These are phyloP conservation scores for Orthonyx spaldingii DNA, from an alignment of 2,113 vertebrate genomes.

Conservation along the genomic window DNA sequence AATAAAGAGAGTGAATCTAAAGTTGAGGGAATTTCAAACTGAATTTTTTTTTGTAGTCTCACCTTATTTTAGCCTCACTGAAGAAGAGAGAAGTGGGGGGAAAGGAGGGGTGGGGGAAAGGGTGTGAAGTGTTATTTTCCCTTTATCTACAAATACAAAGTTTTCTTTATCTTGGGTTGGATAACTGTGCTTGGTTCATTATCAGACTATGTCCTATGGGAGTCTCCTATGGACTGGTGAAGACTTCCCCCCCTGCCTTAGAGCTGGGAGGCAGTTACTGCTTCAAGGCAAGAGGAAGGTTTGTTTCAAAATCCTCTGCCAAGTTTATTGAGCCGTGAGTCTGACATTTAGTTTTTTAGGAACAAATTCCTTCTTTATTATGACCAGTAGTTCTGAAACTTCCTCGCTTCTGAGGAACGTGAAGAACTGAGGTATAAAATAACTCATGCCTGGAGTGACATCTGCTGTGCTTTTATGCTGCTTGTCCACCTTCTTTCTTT, in stretches of 20 bases:
- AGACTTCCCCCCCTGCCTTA: not conserved
- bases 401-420: not conserved
- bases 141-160: not conserved
- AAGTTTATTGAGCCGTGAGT: not conserved
- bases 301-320: not conserved
- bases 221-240: not conserved
- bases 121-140: not conserved
- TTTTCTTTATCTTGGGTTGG: not conserved
- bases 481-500: not conserved
- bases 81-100: not conserved
- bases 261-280: not conserved
- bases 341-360: not conserved
- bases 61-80: not conserved
- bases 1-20: not conserved
- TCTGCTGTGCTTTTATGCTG: not conserved
- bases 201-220: not conserved
- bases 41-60: not conserved
- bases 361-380: not conserved
- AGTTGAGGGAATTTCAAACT: not conserved
- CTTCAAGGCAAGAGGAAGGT: not conserved
- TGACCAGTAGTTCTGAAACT: not conserved
- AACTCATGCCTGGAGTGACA: not conserved
- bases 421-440: not conserved
- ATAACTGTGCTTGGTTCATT: not conserved
- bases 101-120: not conserved